Base-by-base conservation (phyloP, 2,888 invertebrate species). In the Pollenia griseotomentosa region DNA sequence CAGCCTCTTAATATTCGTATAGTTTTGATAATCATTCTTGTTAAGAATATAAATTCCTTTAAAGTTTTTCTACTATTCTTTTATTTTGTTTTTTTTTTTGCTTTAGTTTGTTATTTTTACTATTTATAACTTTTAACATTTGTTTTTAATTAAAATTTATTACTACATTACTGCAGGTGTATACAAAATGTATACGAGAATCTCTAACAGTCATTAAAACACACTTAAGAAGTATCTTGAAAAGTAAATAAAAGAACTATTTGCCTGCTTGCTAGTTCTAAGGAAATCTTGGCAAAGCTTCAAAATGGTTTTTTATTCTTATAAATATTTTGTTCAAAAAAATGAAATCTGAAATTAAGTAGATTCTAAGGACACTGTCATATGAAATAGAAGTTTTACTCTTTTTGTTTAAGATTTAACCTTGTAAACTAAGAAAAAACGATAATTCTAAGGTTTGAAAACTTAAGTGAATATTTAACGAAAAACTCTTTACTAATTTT, bases 91-190 rank as follows among this genome's bases (percentile, higher is more conserved):
- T 6, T 55, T 73, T 14, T 16, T n/a, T 71, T n/a, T 53, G 19
- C 12, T 14, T 23, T 53, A 53, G 53, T 66, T 55, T 33, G 44
- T 42, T 46, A 3, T 23, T 12, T 19, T 66, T 57, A 75, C 16
- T 46, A 40, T 48, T 86, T 63, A 48, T 65, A 53, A 66, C 46
- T 61, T 65, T 48, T 40, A 61, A 73, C 61, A 75, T 80, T 85
- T 80, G 63, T 61, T 85, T 84, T 85, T 75, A 80, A 80, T 85
- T 70, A 75, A 80, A 70, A 75, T 71, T 75, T 80, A 11, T 19
- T 46, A 48, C 53, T 59, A 68, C 16, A 51, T 77, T 66, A 55
- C n/a, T 23, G 9, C 16, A 57, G 19, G 57, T 33, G 12, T 11
- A 46, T 44, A 16, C 4, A 12, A 66, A 48, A 53, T 68, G 48